These are phyloP conservation scores for Dicentrarchus labrax DNA, from an alignment of 2,113 vertebrate genomes.

Conservation along the genomic window DNA sequence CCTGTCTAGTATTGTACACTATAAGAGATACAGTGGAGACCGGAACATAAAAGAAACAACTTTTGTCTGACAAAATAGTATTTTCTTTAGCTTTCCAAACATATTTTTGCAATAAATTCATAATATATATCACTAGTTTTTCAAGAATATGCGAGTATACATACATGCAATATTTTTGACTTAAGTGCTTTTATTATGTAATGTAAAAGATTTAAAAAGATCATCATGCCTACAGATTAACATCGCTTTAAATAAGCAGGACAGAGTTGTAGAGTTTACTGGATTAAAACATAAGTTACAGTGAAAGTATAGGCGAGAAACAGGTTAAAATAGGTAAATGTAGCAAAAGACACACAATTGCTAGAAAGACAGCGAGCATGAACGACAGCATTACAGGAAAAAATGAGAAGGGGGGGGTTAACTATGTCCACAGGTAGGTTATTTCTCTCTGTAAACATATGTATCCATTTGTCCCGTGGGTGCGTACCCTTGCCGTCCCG, in stretches of 20 bases:
- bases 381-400: constrained; percentile 10
- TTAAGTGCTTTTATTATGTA: background rate
- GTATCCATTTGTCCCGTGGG: constrained; percentile 96
- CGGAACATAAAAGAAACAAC: background rate
- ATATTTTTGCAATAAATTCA: background rate
- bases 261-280: background rate
- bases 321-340: background rate
- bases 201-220: background rate
- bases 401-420: constrained; percentile 4
- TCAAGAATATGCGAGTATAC: background rate
- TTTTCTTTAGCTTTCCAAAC: background rate
- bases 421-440: constrained; percentile 95
- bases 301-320: background rate
- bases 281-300: background rate
- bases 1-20: background rate
- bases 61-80: background rate
- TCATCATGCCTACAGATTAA: background rate
- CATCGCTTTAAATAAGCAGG: background rate
- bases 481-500: constrained; percentile 90
- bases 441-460: constrained; percentile 99
- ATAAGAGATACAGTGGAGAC: background rate
- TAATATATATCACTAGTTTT: background rate
- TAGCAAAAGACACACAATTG: background rate
- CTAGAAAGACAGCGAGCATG: background rate
- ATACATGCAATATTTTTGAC: background rate